phyloP scores from a whole-genome alignment of 2,113 vertebrate genomes.

The Passer domesticus region DNA sequence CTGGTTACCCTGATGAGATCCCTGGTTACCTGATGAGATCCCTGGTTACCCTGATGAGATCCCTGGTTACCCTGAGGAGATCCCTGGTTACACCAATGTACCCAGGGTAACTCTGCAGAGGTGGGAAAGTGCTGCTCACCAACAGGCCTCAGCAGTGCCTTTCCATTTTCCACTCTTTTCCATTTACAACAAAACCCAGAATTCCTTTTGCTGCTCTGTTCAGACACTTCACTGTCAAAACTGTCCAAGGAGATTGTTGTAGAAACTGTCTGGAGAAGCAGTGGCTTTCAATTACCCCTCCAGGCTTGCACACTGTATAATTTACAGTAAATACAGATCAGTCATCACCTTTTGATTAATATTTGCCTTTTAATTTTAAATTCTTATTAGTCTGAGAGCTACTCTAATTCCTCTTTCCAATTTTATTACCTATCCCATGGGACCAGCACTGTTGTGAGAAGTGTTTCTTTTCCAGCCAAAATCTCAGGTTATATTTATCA shows the following conservation, averaged over 20 bases:
- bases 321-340: background rate
- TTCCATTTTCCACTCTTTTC: background rate
- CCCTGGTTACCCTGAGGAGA: background rate
- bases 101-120: background rate
- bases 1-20: too few relatives aligned
- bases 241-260: background rate
- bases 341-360: background rate
- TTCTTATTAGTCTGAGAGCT: background rate
- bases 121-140: background rate
- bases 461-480: background rate
- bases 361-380: background rate
- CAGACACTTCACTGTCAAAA: background rate
- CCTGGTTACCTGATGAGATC: too few relatives aligned
- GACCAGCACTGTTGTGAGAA: background rate
- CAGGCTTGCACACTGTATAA: background rate
- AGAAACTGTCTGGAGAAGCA: background rate
- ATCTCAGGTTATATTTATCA: background rate
- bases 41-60: background rate
- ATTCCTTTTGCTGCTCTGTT: background rate
- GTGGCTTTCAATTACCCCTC: background rate
- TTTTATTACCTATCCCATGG: background rate
- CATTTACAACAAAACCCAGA: background rate
- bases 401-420: background rate
- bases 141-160: background rate
- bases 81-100: fast-evolving